These are phyloP conservation scores for Mormyrus iriodes DNA, from an alignment of 2,113 vertebrate species.

Conservation along the genomic window DNA sequence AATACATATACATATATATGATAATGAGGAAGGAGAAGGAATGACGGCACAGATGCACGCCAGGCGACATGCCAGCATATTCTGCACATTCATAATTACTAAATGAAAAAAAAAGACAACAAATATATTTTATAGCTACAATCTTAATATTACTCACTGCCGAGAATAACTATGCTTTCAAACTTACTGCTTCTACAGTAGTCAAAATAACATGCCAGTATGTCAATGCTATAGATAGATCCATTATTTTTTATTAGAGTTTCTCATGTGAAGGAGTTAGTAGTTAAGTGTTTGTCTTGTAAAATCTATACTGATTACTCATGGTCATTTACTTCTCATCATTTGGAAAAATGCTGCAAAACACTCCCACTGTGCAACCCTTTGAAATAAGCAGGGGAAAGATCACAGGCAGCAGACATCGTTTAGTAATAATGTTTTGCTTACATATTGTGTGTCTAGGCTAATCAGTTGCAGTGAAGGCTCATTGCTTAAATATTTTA, in stretches of 20 bases:
- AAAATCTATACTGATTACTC: not conserved
- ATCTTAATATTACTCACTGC: not conserved
- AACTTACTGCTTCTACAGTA: not conserved
- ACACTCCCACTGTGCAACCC: not conserved
- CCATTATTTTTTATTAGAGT: not conserved
- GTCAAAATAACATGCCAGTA: not conserved
- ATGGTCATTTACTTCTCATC: not conserved
- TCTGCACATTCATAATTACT: not conserved
- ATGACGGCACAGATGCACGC: not conserved
- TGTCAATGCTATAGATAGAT: not conserved
- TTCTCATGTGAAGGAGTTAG: not conserved
- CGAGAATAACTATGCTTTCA: not conserved
- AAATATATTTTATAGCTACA: not conserved
- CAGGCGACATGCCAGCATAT: not conserved
- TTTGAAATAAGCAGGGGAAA: not conserved
- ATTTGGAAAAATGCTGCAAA: not conserved
- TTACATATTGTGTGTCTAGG: not conserved
- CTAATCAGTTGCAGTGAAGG: not conserved
- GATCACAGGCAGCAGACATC: not conserved
- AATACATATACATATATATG: not conserved
- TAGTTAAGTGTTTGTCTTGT: not conserved
- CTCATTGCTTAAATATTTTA: not conserved
- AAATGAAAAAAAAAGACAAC: not conserved
- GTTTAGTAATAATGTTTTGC: not conserved
- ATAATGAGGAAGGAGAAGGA: not conserved